Base-by-base conservation (phyloP, 2,888 invertebrate species). In the Pteria penguin region DNA sequence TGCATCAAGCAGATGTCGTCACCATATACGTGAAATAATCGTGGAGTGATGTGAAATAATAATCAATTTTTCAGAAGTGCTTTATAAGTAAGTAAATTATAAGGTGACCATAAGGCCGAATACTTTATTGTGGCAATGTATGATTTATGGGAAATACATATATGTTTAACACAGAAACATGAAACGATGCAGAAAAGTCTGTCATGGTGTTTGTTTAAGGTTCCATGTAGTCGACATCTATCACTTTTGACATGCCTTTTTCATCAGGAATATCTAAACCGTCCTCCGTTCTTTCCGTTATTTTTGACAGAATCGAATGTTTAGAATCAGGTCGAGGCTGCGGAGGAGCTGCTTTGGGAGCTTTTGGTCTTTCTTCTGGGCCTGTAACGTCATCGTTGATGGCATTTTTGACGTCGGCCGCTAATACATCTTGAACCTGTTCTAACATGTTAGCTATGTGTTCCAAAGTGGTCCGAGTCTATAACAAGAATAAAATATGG, bases 381-480 rank as follows among this genome's bases (percentile, higher is more conserved):
- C 45, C 45, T 14, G 8, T 18, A 45, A 8, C 1, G 0, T 80
- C 78, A 18, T 85, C 78, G 24, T 76, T 78, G 22, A 31, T 27
- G 1, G 84, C 36, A 3, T 72, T 70, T 22, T 77, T 69, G 0
- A 88, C 85, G 52, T 89, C 90, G 22, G 78, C 79, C 31, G 87
- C 75, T 18, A 86, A 60, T 14, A 78, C 83, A 72, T 87, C 88
- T 66, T 84, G 84, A 24, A 88, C 66, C 4, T 82, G 79, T 65
- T 68, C 69, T 72, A 88, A 74, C 75, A 87, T 86, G 52, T 86
- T 82, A 29, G 82, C 80, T 71, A 87, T 80, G 70, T 88, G 86
- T 60, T 87, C 86, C 33, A 88, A 74, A 2, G 78, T 60, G 26
- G 81, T 80, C 18, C 87, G 79, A 2, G 86, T 84, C 88, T 88